Base-by-base conservation (phyloP, 2,797 vertebrate genomes). In the Babyrousa celebensis region DNA sequence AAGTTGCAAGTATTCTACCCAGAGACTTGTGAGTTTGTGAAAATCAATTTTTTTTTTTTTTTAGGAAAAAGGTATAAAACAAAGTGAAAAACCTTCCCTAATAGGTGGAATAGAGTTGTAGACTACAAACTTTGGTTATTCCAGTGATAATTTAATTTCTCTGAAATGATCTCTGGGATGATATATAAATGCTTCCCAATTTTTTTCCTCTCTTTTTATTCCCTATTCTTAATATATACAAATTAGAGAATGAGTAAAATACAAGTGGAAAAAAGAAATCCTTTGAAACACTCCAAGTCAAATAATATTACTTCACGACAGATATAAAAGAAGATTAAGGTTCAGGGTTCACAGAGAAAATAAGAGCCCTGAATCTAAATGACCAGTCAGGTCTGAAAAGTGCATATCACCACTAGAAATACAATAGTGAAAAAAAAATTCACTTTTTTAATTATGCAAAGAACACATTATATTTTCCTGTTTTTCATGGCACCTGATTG, bases 11-110 rank as follows among this genome's bases (percentile, higher is more conserved):
- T 56, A 79, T 63, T 90, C n/a, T 84, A 68, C 11, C 18, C 17
- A 72, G 84, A 83, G 85, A 93, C 43, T 40, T 89, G 16, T 62
- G 14, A 68, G 54, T 92, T 71, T 70, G 6, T 77, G 29, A 83
- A 82, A 93, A 71, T 77, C 58, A 68, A 11, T 65, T 84, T 48
- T 48, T 48, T 36, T 36, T 36, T 36, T 36, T 23, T 85, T 58
- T 18, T 56, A 16, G 27, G 92, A 71, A 92, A 80, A 20, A 56
- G 52, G 74, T 40, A 14, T 21, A 32, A 48, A 80, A 54, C 17
- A 71, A 72, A 40, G 12, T 32, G 0, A 32, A 56, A 92, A 68
- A 77, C 8, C 1, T 62, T 75, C 32, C 80, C 40, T 85, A 68
- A 56, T 3, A 85, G 52, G 54, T 85, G 9, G 54, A 68, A 65